Conservation (phyloP, 2,113 vertebrate genomes). For the Astur gentilis region DNA sequence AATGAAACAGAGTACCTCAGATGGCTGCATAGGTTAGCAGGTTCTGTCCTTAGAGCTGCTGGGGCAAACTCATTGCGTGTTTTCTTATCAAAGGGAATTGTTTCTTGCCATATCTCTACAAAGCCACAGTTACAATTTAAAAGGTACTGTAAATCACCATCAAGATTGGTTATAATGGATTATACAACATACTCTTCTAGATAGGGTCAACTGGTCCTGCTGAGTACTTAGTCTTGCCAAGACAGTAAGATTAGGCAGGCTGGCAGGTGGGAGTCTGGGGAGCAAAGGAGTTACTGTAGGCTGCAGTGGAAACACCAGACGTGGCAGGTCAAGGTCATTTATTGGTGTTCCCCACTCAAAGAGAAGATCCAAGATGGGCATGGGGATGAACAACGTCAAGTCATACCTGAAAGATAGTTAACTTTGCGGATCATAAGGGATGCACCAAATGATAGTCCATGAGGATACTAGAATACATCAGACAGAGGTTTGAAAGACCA, state of each 20-base stretch:
- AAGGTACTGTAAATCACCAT: neutral
- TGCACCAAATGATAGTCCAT: neutral
- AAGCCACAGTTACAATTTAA: neutral
- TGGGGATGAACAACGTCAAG: neutral
- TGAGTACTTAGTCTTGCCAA: neutral
- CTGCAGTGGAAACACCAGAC: neutral
- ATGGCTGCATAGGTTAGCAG: neutral
- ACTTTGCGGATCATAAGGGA: neutral
- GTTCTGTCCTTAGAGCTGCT: neutral
- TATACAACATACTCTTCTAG: neutral
- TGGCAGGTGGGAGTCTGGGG: conserved; percentile 25
- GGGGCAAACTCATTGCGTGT: neutral
- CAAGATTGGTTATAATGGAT: neutral
- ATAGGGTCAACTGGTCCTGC: neutral
- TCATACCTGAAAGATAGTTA: neutral
- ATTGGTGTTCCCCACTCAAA: neutral
- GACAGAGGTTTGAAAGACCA: neutral
- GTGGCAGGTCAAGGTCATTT: neutral
- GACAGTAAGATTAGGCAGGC: neutral
- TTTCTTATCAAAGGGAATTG: neutral
- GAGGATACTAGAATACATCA: neutral
- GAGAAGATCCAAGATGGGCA: neutral
- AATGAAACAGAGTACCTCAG: neutral
- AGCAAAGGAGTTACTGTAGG: neutral
- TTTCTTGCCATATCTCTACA: neutral